phyloP scores from a whole-genome alignment of 1,140 invertebrate species.

The Drosophila bocki region DNA sequence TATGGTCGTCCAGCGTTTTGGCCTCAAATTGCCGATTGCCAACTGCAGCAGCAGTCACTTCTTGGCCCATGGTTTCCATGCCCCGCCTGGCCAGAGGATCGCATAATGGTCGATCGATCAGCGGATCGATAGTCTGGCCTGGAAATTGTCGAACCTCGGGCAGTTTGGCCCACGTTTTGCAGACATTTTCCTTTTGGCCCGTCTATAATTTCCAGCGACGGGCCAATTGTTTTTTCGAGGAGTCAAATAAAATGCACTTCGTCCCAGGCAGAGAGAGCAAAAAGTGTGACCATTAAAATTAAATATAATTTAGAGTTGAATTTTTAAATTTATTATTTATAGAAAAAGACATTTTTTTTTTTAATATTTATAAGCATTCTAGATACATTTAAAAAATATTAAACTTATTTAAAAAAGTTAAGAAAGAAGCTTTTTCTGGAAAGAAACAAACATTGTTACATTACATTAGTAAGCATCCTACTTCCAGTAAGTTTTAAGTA shows the following conservation, averaged over 20 bases:
- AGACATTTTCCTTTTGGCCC: conserved; percentile 65
- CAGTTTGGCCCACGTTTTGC: conserved; percentile 77
- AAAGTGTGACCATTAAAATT: not conserved
- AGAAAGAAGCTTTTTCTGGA: too few relatives aligned
- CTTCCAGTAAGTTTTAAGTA: too few relatives aligned
- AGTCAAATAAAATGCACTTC: conserved; percentile 79
- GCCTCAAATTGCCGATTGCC: conserved; percentile 66
- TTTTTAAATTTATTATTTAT: not conserved
- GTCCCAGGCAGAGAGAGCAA: not conserved
- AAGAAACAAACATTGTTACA: too few relatives aligned
- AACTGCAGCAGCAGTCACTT: conserved; percentile 45
- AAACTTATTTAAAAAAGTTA: not conserved
- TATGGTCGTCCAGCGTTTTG: conserved; percentile 78
- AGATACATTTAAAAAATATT: too few relatives aligned
- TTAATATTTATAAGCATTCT: too few relatives aligned
- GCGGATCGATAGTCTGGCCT: conserved; percentile 13
- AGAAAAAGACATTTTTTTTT: not conserved
- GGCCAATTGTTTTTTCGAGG: conserved; percentile 51
- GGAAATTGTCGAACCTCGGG: conserved; percentile 30
- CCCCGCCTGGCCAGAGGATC: conserved; percentile 8
- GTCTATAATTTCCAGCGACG: conserved; percentile 49
- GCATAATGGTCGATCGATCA: conserved; percentile 48
- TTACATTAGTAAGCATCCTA: too few relatives aligned
- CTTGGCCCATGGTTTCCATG: not conserved
- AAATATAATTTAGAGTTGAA: not conserved